Evolutionary conservation across 2,888 invertebrate species (phyloP).

Genomic region (Carterocephalus palaemon): DNA sequence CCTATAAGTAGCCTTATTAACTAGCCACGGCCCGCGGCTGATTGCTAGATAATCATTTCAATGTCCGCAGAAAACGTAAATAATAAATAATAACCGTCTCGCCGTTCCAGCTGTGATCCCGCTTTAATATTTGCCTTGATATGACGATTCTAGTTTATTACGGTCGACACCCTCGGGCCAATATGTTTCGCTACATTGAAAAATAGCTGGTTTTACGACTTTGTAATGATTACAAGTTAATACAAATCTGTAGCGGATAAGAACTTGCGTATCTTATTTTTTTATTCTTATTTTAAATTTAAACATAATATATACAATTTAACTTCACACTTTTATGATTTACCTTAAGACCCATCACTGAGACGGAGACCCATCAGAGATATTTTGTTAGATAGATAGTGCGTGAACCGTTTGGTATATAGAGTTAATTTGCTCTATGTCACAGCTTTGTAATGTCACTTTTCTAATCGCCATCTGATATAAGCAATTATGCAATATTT

Average conservation of each 20-base stretch:
- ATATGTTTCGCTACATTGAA: slow-evolving; percentile 17
- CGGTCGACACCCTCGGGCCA: slow-evolving; percentile 12
- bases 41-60: slow-evolving; percentile 25
- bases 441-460: too few species aligned
- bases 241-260: slow-evolving; percentile 6
- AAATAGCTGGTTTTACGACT: slow-evolving; percentile 14
- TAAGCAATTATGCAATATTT: too few species aligned
- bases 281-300: too few species aligned
- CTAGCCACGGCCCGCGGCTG: slow-evolving; percentile 13
- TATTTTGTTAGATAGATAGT: too few species aligned
- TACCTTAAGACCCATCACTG: too few species aligned
- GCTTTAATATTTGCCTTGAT: slow-evolving; percentile 18
- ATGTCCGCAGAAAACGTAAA: slow-evolving; percentile 25
- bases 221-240: slow-evolving; percentile 6
- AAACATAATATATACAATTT: too few species aligned
- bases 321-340: too few species aligned
- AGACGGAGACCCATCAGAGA: too few species aligned
- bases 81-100: slow-evolving; percentile 21
- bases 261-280: too few species aligned
- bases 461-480: too few species aligned
- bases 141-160: slow-evolving; percentile 22
- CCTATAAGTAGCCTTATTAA: slow-evolving; percentile 22
- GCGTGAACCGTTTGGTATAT: too few species aligned
- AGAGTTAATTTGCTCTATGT: too few species aligned
- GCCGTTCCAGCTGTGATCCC: slow-evolving; percentile 18